Evolutionary conservation across 2,888 invertebrate genomes (phyloP), one percentile per base, ranked within the genome.

Genomic region (Acheta domesticus): DNA sequence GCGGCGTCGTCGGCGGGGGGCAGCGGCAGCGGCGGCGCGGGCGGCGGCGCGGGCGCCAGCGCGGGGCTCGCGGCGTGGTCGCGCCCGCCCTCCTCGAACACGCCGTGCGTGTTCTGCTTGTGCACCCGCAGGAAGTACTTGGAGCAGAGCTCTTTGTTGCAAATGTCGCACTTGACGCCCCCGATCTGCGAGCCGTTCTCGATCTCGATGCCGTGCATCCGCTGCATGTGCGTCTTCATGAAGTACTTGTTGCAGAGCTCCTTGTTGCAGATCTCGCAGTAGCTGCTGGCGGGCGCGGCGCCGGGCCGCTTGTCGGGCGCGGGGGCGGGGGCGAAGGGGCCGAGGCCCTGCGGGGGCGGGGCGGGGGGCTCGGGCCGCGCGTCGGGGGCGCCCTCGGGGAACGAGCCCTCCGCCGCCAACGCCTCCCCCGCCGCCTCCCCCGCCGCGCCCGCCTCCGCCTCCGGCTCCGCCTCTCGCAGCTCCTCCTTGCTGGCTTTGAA

Each of bases 171-270:
- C 77, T 97, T 94, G 12, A 96, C 97, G 36, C 97, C 97, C 11
- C 96, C 96, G 74, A 96, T 94, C 86, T 95, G 96, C 62, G 96
- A 94, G 23, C 96, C 96, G 85, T 95, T 96, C 87, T 96, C 96
- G 78, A 97, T 93, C 86, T 96, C 96, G 84, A 97, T 97, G 76
- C 96, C 96, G 87, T 97, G 99, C 96, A 99, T 98, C 86, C 98
- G 93, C 86, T 97, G 94, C 96, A 98, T 98, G 89, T 99, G 99
- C 1, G 98, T 99, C 87, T 98, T 97, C 94, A 99, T 96, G 88
- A 99, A 99, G 87, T 99, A 99, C 87, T 99, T 99, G 89, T 99
- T 99, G 89, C 99, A 99, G 84, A 99, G 89, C 88, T 99, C 98
- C 88, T 98, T 98, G 89, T 98, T 98, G 88, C 98, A 98, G 82